These are phyloP conservation scores for Rallus crepitans DNA, from an alignment of 2,797 vertebrate species.

Conservation along the genomic window DNA sequence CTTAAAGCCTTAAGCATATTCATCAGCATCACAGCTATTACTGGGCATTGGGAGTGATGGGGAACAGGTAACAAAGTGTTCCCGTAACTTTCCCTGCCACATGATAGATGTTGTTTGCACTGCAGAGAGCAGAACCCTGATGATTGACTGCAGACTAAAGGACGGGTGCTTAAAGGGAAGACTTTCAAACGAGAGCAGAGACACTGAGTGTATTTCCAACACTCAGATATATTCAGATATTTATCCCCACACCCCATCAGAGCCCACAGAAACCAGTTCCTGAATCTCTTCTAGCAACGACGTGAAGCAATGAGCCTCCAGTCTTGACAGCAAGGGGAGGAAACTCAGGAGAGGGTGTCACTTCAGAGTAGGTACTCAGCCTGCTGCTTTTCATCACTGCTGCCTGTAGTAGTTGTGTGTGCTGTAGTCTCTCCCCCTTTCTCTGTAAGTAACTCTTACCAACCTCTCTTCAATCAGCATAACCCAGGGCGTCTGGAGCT, in stretches of 20 bases:
- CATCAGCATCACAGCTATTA: not conserved
- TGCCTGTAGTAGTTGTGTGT: not conserved
- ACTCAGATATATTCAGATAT: not conserved
- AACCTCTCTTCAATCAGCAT: not conserved
- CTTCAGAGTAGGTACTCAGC: not conserved
- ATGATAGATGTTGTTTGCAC: not conserved
- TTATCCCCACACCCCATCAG: not conserved
- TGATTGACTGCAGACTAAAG: not conserved
- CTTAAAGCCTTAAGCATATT: not conserved
- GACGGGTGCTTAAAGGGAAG: not conserved
- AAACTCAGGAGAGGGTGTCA: fast-evolving
- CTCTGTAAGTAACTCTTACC: not conserved
- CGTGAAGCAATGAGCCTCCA: not conserved
- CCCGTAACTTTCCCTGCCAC: not conserved
- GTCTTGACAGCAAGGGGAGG: not conserved
- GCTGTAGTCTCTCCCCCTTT: not conserved
- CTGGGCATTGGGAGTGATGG: not conserved
- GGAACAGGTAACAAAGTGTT: not conserved
- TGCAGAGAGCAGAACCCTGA: not conserved
- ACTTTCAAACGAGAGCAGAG: not conserved
- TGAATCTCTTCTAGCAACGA: not conserved
- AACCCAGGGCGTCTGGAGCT: not conserved
- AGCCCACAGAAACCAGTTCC: not conserved
- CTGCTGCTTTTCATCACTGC: not conserved
- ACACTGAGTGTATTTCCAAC: not conserved